Conservation (phyloP, 2,797 vertebrate species). For the Gymnothorax reevesii region DNA sequence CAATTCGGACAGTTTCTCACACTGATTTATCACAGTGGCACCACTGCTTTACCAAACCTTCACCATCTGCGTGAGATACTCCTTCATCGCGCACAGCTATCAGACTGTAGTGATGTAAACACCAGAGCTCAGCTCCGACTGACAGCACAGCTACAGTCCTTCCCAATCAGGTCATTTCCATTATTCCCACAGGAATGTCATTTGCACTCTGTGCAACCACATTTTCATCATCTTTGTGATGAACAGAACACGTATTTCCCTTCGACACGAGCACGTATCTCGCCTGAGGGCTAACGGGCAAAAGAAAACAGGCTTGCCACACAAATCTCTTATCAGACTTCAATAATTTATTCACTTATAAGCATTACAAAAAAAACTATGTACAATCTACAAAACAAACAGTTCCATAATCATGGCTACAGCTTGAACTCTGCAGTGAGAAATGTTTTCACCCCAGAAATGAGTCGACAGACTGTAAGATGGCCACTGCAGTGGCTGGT, state of each 20-base stretch:
- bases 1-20: neutral
- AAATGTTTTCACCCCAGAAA: conserved; percentile 53
- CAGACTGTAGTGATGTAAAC: neutral
- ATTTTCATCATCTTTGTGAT: neutral
- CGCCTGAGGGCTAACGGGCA: neutral
- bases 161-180: neutral
- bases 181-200: neutral
- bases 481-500: neutral
- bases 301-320: neutral
- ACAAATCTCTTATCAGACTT: neutral
- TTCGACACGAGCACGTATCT: neutral
- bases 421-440: neutral
- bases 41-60: neutral
- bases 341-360: conserved; percentile 33
- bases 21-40: neutral
- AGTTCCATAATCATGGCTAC: conserved; percentile 20
- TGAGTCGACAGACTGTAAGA: neutral
- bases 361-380: conserved; percentile 35
- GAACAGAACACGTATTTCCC: neutral
- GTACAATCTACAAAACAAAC: conserved; percentile 21
- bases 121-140: neutral
- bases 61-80: neutral
- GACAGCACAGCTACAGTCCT: neutral
- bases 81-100: neutral
- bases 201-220: neutral